These are phyloP conservation scores for Hyperopisus bebe DNA, from an alignment of 2,113 vertebrate genomes.

Conservation along the genomic window DNA sequence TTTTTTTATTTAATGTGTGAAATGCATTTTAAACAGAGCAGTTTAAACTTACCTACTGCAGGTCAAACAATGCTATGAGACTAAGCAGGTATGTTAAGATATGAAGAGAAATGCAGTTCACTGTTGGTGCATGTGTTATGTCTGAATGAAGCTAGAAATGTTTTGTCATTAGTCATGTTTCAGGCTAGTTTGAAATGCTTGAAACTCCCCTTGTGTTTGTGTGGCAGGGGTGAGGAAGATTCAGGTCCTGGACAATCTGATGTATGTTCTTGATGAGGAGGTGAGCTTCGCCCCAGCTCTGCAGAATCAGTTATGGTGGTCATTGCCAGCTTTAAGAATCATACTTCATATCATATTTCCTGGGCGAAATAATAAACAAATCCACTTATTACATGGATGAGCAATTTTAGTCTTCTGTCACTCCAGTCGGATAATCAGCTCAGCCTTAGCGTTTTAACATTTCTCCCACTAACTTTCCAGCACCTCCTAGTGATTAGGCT, in stretches of 20 bases:
- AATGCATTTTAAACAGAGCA: not conserved
- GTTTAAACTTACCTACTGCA: not conserved
- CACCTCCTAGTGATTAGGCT: not conserved
- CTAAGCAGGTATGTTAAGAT: not conserved
- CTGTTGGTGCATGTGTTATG: not conserved
- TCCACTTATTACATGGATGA: not conserved
- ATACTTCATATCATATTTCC: not conserved
- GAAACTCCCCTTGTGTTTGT: slow-evolving; percentile 24
- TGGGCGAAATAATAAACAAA: not conserved
- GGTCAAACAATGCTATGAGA: not conserved
- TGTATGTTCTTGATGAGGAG: slow-evolving; percentile 80
- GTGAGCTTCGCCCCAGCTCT: slow-evolving; percentile 50
- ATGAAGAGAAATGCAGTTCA: not conserved
- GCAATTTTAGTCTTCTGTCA: not conserved
- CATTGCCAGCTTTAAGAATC: not conserved
- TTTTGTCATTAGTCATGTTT: not conserved
- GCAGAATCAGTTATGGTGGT: not conserved
- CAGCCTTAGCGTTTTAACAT: not conserved
- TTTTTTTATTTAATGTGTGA: not conserved
- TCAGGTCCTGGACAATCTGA: slow-evolving; percentile 70
- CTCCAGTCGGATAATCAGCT: not conserved
- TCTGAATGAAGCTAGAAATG: not conserved
- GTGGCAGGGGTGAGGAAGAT: slow-evolving; percentile 74
- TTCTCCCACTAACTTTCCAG: not conserved
- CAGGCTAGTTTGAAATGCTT: not conserved